phyloP scores from a whole-genome alignment of 2,888 invertebrate genomes.

The Eulithis testata region DNA sequence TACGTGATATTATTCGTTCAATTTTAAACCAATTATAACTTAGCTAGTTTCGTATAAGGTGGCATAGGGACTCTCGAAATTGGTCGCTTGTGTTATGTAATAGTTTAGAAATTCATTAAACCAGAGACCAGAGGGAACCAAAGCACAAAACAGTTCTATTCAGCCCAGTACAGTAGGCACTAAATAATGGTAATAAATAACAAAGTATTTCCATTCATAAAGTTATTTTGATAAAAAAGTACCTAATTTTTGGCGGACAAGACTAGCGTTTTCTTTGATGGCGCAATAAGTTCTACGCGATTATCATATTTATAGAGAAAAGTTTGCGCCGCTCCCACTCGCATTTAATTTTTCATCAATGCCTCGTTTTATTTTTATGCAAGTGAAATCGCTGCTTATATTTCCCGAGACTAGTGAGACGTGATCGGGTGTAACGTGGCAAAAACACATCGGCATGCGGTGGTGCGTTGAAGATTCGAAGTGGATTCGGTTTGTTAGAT shows the following conservation, averaged over 20 bases:
- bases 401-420: constrained; percentile 29
- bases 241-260: too few species aligned
- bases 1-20: constrained; percentile 3
- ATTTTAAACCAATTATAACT: constrained; percentile 10
- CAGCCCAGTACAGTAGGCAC: constrained; percentile 1
- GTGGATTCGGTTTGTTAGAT: constrained; percentile 43
- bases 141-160: constrained; percentile 14
- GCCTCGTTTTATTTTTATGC: constrained; percentile 47
- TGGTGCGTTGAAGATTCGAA: constrained; percentile 62
- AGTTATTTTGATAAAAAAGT: too few species aligned
- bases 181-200: constrained; percentile 27
- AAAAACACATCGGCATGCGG: constrained; percentile 60
- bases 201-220: constrained; percentile 18
- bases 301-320: constrained; percentile 53
- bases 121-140: constrained; percentile 9
- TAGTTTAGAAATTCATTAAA: constrained; percentile 25
- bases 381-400: constrained; percentile 48
- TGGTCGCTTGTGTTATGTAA: constrained; percentile 19
- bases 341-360: constrained; percentile 24
- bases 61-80: not conserved
- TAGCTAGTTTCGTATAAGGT: not conserved
- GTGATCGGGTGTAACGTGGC: constrained; percentile 39
- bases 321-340: constrained; percentile 43
- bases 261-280: constrained; percentile 24
- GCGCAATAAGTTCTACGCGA: constrained; percentile 43